These are phyloP conservation scores for Drosophila pruinosa DNA, from an alignment of 1,140 invertebrate genomes.

Conservation along the genomic window DNA sequence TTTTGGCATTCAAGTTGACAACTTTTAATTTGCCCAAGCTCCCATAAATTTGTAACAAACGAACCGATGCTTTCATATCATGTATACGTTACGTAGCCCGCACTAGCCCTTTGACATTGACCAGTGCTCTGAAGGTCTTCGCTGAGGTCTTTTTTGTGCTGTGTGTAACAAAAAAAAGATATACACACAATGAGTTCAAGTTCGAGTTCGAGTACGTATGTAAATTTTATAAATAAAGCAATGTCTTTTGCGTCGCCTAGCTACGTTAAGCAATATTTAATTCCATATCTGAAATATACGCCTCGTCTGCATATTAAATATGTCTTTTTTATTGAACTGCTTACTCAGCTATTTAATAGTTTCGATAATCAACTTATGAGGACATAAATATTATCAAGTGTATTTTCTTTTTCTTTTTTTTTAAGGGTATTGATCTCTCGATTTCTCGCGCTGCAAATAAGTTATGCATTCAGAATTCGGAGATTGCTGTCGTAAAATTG, in stretches of 20 bases:
- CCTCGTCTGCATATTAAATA: too few species aligned
- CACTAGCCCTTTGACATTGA: not conserved
- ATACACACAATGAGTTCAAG: not conserved
- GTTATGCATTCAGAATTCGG: constrained; percentile 16
- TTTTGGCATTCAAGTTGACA: not conserved
- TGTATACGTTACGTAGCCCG: not conserved
- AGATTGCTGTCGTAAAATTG: constrained; percentile 42
- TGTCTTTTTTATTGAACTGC: too few species aligned
- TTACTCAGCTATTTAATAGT: too few species aligned
- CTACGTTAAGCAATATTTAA: constrained; percentile 23
- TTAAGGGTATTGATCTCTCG: too few species aligned
- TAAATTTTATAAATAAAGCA: not conserved
- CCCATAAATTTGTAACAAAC: not conserved
- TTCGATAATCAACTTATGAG: too few species aligned
- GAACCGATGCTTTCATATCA: not conserved
- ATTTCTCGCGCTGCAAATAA: too few species aligned
- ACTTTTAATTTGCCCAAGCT: not conserved
- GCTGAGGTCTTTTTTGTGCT: too few species aligned
- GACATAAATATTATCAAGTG: too few species aligned
- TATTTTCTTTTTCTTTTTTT: too few species aligned
- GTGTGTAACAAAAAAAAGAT: too few species aligned
- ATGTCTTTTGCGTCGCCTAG: constrained; percentile 5
- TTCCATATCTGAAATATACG: not conserved
- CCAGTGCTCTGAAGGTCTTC: not conserved
- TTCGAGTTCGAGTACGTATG: too few species aligned